Evolutionary conservation across 2,888 invertebrate genomes (phyloP).

Genomic region (Sinodicranocentrus sp.): DNA sequence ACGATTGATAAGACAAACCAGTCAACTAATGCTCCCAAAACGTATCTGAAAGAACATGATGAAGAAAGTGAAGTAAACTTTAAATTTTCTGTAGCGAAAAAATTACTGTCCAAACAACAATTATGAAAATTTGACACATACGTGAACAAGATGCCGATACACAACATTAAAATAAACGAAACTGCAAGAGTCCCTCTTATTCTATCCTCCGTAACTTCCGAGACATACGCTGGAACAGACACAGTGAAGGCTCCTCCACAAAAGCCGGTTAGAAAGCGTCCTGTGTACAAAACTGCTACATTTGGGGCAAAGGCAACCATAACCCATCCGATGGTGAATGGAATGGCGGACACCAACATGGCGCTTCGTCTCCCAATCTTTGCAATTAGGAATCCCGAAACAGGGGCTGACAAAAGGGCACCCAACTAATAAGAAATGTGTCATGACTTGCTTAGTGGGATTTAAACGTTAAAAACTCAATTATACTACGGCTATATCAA

Average conservation of each 20-base stretch:
- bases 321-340: conserved; percentile 69
- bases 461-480: neutral
- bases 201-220: conserved; percentile 69
- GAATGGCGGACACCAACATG: conserved; percentile 68
- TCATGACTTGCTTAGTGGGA: neutral
- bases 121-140: conserved; percentile 32
- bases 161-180: conserved; percentile 69
- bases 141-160: conserved; percentile 69
- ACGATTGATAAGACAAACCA: conserved; percentile 63
- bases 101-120: neutral
- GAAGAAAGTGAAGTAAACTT: neutral
- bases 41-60: conserved; percentile 27
- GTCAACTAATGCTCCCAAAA: conserved; percentile 62
- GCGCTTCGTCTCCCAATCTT: conserved; percentile 65
- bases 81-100: neutral
- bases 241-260: conserved; percentile 70
- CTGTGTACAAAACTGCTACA: conserved; percentile 63
- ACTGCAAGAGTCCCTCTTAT: conserved; percentile 70
- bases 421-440: conserved; percentile 76
- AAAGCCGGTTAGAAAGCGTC: conserved; percentile 72
- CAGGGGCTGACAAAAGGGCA: conserved; percentile 67
- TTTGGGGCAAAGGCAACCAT: conserved; percentile 67
- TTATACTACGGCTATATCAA: no score
- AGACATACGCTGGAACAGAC: conserved; percentile 67
- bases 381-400: conserved; percentile 60